A percentile compares a stretch with the other conserved stretches of the same genome.
Conservation (phyloP, 2,797 vertebrate species). For the Clarias pachynema region DNA sequence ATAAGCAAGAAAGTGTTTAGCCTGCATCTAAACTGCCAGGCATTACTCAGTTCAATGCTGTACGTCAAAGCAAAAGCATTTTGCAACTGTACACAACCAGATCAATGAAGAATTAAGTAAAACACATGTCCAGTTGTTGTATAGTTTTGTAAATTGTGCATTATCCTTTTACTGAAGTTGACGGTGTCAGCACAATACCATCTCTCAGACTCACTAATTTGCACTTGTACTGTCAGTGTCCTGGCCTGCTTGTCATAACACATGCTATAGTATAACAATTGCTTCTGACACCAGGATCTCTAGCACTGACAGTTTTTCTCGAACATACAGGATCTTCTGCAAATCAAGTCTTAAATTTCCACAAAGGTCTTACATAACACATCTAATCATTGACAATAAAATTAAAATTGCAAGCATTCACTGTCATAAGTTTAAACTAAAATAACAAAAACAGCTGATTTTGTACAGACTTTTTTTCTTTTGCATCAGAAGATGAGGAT, state of each 20-base stretch:
- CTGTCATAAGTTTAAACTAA: constrained; percentile 11
- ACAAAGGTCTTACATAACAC: neutral
- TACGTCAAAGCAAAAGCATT: constrained; percentile 9
- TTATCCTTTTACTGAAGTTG: constrained; percentile 3
- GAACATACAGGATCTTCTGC: constrained; percentile 30
- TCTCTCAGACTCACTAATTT: constrained; percentile 34
- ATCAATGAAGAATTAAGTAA: constrained; percentile 17
- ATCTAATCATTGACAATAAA: constrained; percentile 20
- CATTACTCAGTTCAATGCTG: constrained; percentile 12
- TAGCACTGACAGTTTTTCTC: constrained; percentile 32
- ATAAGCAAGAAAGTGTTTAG: constrained; percentile 43
- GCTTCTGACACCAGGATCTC: constrained; percentile 49
- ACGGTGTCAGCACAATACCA: constrained; percentile 17
- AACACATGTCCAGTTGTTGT: constrained; percentile 3
- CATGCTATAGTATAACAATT: constrained; percentile 36
- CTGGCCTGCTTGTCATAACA: constrained; percentile 38
- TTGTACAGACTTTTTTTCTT: neutral
- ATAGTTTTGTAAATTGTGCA: constrained; percentile 10
- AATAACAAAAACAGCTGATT: neutral
- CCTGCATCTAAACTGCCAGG: constrained; percentile 36
- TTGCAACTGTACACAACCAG: constrained; percentile 18
- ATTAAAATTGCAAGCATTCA: neutral
- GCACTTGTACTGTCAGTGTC: neutral
- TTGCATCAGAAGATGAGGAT: constrained; percentile 8
- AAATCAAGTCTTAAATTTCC: neutral